Percentiles rank a stretch among this genome's conserved stretches.
Conservation (phyloP, 1,140 invertebrate genomes). For the Diorhabda elongata region DNA sequence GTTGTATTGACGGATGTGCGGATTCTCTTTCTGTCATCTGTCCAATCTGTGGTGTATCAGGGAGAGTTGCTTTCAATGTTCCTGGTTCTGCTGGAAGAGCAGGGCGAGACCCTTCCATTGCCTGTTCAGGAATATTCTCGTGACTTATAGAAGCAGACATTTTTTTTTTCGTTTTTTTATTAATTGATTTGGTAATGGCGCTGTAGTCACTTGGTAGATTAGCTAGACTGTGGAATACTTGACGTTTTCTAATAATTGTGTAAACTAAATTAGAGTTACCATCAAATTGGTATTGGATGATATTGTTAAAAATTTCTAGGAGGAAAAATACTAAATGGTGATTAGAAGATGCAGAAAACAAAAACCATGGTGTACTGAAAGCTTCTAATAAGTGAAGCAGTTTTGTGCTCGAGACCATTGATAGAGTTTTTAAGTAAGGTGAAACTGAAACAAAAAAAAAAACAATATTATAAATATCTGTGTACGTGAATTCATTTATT, state of each 20-base stretch:
- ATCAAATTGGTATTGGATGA: constrained; percentile 99
- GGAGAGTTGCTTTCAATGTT: constrained; percentile 83
- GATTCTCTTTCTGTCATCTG: constrained; percentile 94
- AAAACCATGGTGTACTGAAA: constrained; percentile 98
- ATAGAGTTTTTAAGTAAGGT: constrained; percentile 97
- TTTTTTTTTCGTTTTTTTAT: constrained; percentile 51
- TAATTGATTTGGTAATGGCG: constrained; percentile 81
- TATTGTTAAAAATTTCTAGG: constrained; percentile 99
- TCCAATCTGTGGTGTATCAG: constrained; percentile 71
- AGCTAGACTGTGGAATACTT: constrained; percentile 94
- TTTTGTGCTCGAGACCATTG: constrained; percentile 98
- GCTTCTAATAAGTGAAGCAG: constrained; percentile 95
- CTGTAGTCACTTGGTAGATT: constrained; percentile 91
- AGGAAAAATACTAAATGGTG: constrained; percentile 98
- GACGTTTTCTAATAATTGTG: constrained; percentile 96
- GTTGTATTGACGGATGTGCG: constrained; percentile 65
- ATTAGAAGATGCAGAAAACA: constrained; percentile 93
- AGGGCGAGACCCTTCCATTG: constrained; percentile 81
- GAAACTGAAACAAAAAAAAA: constrained; percentile 71
- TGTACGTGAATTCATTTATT: too few relatives aligned
- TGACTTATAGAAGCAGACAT: constrained; percentile 28
- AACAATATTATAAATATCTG: not conserved
- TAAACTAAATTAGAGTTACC: constrained; percentile 99
- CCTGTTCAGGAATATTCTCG: constrained; percentile 54
- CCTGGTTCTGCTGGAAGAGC: constrained; percentile 86